Base-by-base conservation (phyloP, 2,113 vertebrate genomes). In the Mormyrus lacerda region DNA sequence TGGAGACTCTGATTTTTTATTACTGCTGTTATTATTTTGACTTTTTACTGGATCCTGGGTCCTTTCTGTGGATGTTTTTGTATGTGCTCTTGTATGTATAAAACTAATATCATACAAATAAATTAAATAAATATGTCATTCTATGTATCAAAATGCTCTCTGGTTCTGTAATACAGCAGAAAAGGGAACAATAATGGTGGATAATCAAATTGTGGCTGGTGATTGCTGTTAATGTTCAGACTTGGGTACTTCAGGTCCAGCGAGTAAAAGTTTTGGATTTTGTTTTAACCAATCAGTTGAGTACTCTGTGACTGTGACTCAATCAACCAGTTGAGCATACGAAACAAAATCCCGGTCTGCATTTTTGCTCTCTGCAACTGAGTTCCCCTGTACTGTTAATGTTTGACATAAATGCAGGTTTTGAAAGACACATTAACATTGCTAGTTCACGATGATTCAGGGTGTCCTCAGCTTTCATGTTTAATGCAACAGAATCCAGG, bases 1-100 rank as follows among this genome's bases (percentile, higher is more conserved):
- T 99, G 98, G 98, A 97, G 95, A 91, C 94, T 99, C 51, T 96
- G 92, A 95, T 27, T 73, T 35, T 31, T 15, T 76, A 51, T 51
- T 65, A 55, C 65, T 83, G 7, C 58, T 90, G 27, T 45, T 79
- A 39, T 79, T 79, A 79, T 39, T 50, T 69, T 61, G 7, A 10
- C 69, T 55, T 58, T 15, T 84, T 85, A 44, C n/a, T 61, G 79
- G 50, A 83, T 21, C 21, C 21, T 19, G 69, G 31, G 65, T 10
- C 27, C 65, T 76, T 76, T 39, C 31, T 39, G 35, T 42, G 35
- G 73, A 79, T 79, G 61, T 69, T 31, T 15, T 42, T 79, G 73
- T 17, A 76, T 39, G 19, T 76, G 35, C 15, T 17, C 13, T 76
- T 76, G 15, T 79, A 76, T 76, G 69, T 39, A 79, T 79, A 79